Evolutionary conservation across 30 jellyfish, hydroid and myxozoan genomes (phyloP), one percentile per base, ranked within the genome.

Genomic region (Aurelia coerulea): DNA sequence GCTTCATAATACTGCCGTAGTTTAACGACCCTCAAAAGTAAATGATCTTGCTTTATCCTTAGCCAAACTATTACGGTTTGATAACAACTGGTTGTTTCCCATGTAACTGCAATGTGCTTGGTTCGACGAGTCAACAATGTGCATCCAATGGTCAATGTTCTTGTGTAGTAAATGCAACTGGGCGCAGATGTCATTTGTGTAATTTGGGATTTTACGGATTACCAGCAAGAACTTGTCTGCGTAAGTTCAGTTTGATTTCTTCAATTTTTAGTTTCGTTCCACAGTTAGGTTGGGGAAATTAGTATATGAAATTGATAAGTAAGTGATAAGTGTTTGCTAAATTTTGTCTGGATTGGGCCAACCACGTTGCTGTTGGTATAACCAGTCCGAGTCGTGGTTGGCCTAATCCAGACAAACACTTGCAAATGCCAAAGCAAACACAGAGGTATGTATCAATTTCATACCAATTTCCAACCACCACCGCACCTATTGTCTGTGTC

Each of bases 51-150:
- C 7, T 5, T 58, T 65, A 23, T n/a, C 23, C 65, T 32, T 79
- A 92, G 98, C 88, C 92, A 31, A 86, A 92, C 65, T 88, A 92
- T 75, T 92, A 68, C 76, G 98, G 97, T 53, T 88, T 92, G 14
- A 79, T 84, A 14, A 56, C 87, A 17, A 81, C 95, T 17, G 98
- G 98, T 10, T 92, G 98, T 62, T 71, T 69, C 32, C 87, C 97
- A n/a, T 92, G 98, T 73, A 81, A 82, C 82, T 92, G 98, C 86
- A 87, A 92, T 67, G 0, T 31, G n/a, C 50, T 73, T 74, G 98
- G 98, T 62, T 92, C 98, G 11, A 56, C 86, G 12, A 74, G 68
- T 37, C 67, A 31, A 52, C 97, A 92, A 54, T 92, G 98, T 65
- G 58, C 58, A 14, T n/a, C 90, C 15, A 60, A 67, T 59, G 98